Percentiles rank a stretch among this genome's conserved stretches.
Evolutionary conservation across 2,113 vertebrate genomes (phyloP).

Genomic region (Gallinago jamesoni): DNA sequence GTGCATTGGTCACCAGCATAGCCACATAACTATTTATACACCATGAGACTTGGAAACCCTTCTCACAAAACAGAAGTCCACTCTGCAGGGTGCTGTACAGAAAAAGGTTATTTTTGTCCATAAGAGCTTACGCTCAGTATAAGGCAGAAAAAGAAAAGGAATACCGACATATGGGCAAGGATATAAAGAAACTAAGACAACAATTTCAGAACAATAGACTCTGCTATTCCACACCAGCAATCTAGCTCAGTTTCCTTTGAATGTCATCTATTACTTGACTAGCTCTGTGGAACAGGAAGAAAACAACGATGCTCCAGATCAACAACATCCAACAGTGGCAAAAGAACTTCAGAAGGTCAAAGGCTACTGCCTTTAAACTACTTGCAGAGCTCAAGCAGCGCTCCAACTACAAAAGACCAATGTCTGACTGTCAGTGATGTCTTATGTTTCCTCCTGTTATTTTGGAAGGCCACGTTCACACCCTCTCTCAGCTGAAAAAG

Average conservation of each 20-base stretch:
- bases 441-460: background rate
- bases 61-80: conserved; percentile 16
- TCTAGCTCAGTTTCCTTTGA: background rate
- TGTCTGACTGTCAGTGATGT: background rate
- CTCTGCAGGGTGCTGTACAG: background rate
- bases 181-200: background rate
- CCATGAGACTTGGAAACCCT: background rate
- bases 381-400: background rate
- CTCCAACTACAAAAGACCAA: background rate
- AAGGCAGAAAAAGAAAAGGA: background rate
- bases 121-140: background rate
- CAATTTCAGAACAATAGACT: background rate
- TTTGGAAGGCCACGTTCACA: background rate
- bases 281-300: background rate
- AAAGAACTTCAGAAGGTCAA: background rate
- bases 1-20: background rate
- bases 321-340: background rate
- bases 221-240: background rate
- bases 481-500: background rate
- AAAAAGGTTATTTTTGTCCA: conserved; percentile 9
- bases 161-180: background rate
- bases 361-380: background rate
- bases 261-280: background rate
- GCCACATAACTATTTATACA: background rate
- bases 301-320: background rate